phyloP scores from a whole-genome alignment of 1,140 invertebrate species.

The Sarcophaga bullata region DNA sequence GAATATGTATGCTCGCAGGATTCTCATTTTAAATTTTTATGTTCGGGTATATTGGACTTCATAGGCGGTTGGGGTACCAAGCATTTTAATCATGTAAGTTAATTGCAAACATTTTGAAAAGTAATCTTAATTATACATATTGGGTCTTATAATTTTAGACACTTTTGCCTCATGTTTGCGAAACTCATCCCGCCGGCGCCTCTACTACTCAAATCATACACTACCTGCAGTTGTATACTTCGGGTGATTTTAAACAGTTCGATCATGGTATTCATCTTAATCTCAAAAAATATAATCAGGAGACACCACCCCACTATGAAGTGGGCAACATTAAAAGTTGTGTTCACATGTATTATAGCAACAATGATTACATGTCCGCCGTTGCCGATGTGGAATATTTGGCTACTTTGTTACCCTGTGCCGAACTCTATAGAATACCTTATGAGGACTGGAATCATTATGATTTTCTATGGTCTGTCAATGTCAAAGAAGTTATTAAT shows the following conservation, averaged over 20 bases:
- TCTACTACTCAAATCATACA: constrained; percentile 68
- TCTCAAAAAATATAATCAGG: constrained; percentile 65
- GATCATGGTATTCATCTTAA: constrained; percentile 67
- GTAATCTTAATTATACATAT: not conserved
- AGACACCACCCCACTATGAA: constrained; percentile 69
- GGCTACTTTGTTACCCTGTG: constrained; percentile 63
- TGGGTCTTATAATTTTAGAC: constrained; percentile 47
- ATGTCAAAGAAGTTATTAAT: constrained; percentile 67
- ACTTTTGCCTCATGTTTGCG: constrained; percentile 56
- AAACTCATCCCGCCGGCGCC: constrained; percentile 65
- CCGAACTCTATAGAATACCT: constrained; percentile 64
- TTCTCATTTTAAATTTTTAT: constrained; percentile 57
- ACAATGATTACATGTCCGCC: constrained; percentile 72
- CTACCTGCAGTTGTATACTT: constrained; percentile 66
- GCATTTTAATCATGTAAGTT: constrained; percentile 59
- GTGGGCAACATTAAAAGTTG: constrained; percentile 71
- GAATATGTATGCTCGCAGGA: constrained; percentile 55
- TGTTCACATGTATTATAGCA: constrained; percentile 73
- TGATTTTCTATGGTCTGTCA: constrained; percentile 70
- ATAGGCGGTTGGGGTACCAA: constrained; percentile 60
- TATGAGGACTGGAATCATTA: constrained; percentile 69
- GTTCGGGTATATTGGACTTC: constrained; percentile 56
- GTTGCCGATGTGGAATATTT: constrained; percentile 67
- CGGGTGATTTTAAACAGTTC: constrained; percentile 64
- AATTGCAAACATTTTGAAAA: not conserved